Percentiles rank a stretch among this genome's conserved stretches.
Evolutionary conservation across 2,888 invertebrate species (phyloP).

Genomic region (Drosophila falleni): DNA sequence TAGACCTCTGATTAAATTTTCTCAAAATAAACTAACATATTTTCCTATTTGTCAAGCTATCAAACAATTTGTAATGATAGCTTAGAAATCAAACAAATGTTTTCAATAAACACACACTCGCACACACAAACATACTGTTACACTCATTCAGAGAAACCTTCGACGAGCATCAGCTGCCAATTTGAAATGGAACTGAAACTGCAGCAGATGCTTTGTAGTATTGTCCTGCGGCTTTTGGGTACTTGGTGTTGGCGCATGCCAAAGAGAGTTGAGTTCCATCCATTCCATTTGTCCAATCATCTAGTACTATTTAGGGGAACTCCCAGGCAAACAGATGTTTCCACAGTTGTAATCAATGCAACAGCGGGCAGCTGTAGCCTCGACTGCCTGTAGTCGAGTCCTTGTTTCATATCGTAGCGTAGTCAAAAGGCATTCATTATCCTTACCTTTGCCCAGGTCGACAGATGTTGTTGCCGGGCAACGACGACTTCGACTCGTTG

Average conservation of each 20-base stretch:
- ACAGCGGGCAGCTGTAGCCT: constrained; percentile 46
- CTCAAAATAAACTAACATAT: neutral
- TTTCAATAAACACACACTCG: constrained; percentile 5
- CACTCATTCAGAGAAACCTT: constrained; percentile 34
- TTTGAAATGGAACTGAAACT: constrained; percentile 29
- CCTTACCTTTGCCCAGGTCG: constrained; percentile 44
- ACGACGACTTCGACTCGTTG: constrained; percentile 1
- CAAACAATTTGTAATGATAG: constrained; percentile 1
- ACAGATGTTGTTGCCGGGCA: constrained; percentile 38
- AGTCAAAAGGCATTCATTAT: constrained; percentile 30
- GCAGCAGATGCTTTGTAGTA: constrained; percentile 48
- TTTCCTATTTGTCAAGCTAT: neutral
- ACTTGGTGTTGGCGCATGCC: constrained; percentile 54
- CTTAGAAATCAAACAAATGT: constrained; percentile 29
- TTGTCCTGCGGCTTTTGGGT: constrained; percentile 15
- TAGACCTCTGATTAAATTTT: neutral
- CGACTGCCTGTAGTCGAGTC: constrained; percentile 30
- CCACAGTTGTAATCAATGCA: constrained; percentile 55
- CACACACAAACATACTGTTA: constrained; percentile 6
- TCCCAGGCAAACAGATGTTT: constrained; percentile 55
- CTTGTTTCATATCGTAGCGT: constrained; percentile 8
- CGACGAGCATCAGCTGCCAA: constrained; percentile 53
- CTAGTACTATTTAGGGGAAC: constrained; percentile 36
- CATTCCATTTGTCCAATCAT: constrained; percentile 13
- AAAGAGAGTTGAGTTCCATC: constrained; percentile 22